Base-by-base conservation (phyloP, 2,113 vertebrate genomes). In the Microcebus lehilahytsara region DNA sequence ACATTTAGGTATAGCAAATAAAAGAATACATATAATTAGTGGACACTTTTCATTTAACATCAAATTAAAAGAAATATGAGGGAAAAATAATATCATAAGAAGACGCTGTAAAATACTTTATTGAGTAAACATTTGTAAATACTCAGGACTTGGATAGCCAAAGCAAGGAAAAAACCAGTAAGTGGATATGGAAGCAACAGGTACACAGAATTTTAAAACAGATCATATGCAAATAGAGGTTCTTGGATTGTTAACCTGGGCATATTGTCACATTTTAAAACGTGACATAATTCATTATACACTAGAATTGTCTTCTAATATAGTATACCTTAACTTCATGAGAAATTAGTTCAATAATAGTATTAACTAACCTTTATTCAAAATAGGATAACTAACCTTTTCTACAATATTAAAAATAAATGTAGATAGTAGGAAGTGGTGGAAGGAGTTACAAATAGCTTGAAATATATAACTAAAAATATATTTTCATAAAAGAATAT, bases 21-120 rank as follows among this genome's bases (percentile, higher is more conserved):
- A 92, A 72, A 96, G 34, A 97, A 91, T 93, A 46, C 53, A 42
- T 64, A 23, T 19, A 27, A 53, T 97, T 96, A 85, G 96, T 14
- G 83, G 53, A 95, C 32, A 30, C 30, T 93, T 98, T 40, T 2
- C 9, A 51, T 93, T 91, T 96, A 93, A 42, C 89, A 81, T 64
- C 66, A 97, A 96, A 95, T 96, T 75, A 77, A 11, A 0, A 87
- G 40, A 20, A 66, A 8, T 71, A 71, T 94, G 25, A 95, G 85
- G 60, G 2, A 23, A 88, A 81, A 89, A 46, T 84, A 71, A 27
- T 17, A 14, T 98, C 37, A 77, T 40, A 74, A 83, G 58, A 85
- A n/a, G 51, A 27, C 53, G 16, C 9, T 84, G 51, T 87, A 81
- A 96, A 97, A 74, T 67, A 22, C 12, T 30, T 97, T 46, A 83